Evolutionary conservation across 2,888 invertebrate genomes (phyloP).

Genomic region (Drosophila paramelanica): DNA sequence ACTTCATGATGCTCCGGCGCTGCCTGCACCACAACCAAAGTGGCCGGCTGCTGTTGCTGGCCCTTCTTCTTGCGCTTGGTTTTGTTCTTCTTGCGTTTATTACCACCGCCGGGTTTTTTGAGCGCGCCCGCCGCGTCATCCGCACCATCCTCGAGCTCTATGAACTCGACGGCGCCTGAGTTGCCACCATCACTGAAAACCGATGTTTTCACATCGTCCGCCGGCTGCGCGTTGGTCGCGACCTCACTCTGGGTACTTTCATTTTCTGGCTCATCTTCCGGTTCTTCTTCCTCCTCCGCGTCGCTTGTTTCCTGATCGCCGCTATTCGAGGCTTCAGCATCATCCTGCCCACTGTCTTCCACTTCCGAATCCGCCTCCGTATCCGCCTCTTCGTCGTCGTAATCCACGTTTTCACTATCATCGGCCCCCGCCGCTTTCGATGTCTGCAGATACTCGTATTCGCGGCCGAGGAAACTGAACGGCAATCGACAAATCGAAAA

Average conservation of each 20-base stretch:
- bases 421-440: conserved; percentile 71
- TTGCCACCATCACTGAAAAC: conserved; percentile 49
- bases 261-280: conserved; percentile 47
- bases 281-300: conserved; percentile 7
- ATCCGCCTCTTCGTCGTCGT: conserved; percentile 79
- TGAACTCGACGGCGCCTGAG: conserved; percentile 76
- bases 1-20: conserved; percentile 69
- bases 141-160: conserved; percentile 76
- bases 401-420: conserved; percentile 85
- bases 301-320: not conserved
- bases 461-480: conserved; percentile 82
- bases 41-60: conserved; percentile 73
- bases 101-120: conserved; percentile 69
- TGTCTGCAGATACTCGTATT: conserved; percentile 76
- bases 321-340: conserved; percentile 83
- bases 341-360: conserved; percentile 65
- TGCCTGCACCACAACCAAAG: conserved; percentile 80
- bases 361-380: conserved; percentile 84
- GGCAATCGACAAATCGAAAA: not conserved
- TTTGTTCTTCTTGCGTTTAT: conserved; percentile 71
- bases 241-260: conserved; percentile 38
- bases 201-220: conserved; percentile 53
- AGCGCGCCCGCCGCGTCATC: conserved; percentile 40
- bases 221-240: conserved; percentile 15
- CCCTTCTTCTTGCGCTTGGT: conserved; percentile 66